Evolutionary conservation across 2,797 vertebrate genomes (phyloP), one percentile per base, ranked within the genome.

Genomic region (Catostomus latipinnis): DNA sequence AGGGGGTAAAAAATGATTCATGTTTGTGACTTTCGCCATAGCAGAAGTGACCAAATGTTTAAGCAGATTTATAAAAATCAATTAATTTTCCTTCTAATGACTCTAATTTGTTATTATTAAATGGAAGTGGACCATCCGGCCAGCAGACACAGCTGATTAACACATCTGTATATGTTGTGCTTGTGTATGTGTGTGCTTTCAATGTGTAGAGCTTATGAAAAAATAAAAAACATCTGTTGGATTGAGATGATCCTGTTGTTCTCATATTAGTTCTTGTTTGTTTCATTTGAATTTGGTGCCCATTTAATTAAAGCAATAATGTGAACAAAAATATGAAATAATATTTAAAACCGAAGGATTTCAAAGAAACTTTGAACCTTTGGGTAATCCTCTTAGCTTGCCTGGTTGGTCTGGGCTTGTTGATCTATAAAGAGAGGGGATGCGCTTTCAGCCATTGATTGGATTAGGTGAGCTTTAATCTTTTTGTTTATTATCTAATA

Each of bases 301-400:
- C 66, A 81, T 93, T 93, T 91, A 93, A 92, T 93, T 93, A 92
- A 92, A 93, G 92, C 86, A 89, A 89, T 89, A 89, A 90, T 88
- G 88, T 60, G 87, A 91, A 88, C 85, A 83, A 91, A 85, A 86
- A 87, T 92, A 89, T 92, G 89, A 93, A 93, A 91, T 90, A 86
- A 88, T 91, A 90, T 90, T 88, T 87, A 91, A 93, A 91, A 90
- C 90, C 87, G 88, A 89, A 92, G 90, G 90, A 94, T 94, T 94
- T 94, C 92, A 93, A 92, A 93, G 90, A 93, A 93, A 93, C 91
- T 91, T 93, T 93, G 91, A 94, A 93, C 92, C 85, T 92, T 89
- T 88, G 83, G 74, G 74, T 94, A 94, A 95, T 94, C 93, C 91
- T 92, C 91, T 94, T 93, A 93, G 78, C 61, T 73, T 70, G 82